Percentiles rank a stretch among this genome's conserved stretches.
Conservation (phyloP, 2,888 invertebrate genomes). For the Palloptera scutellata region DNA sequence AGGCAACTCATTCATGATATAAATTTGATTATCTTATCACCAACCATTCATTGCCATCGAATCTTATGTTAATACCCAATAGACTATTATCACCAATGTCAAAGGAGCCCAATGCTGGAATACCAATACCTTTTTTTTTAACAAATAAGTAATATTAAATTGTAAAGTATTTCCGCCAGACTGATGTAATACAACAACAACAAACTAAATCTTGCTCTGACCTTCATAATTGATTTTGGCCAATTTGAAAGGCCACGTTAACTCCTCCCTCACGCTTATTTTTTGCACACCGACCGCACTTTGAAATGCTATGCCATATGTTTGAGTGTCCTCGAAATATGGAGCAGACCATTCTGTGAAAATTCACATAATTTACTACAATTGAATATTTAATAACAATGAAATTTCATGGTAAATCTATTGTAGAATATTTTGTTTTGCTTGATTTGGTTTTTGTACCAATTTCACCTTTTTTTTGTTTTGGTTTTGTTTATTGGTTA, state of each 20-base stretch:
- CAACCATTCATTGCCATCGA: constrained; percentile 38
- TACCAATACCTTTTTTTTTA: constrained; percentile 32
- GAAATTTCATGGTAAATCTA: constrained; percentile 5
- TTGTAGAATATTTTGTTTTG: not conserved
- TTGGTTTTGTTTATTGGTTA: too few relatives aligned
- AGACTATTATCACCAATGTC: constrained; percentile 43
- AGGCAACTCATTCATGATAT: not conserved
- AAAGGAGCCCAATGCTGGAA: constrained; percentile 43
- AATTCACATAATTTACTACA: not conserved
- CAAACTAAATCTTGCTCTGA: constrained; percentile 12
- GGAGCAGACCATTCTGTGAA: constrained; percentile 39
- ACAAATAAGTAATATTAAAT: constrained; percentile 5
- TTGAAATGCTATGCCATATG: constrained; percentile 37
- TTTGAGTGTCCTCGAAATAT: constrained; percentile 38
- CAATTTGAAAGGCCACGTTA: constrained; percentile 42
- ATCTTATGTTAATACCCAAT: constrained; percentile 38
- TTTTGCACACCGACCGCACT: constrained; percentile 33
- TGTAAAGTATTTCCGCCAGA: not conserved
- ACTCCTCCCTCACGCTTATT: constrained; percentile 45
- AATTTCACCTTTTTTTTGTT: too few relatives aligned
- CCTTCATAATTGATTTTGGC: constrained; percentile 44
- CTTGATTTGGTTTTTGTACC: too few relatives aligned
- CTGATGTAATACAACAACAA: too few relatives aligned
- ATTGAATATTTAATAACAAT: not conserved
- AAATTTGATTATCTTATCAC: not conserved